Conservation (phyloP, 2,888 invertebrate genomes). For the Erpobdella octoculata region DNA sequence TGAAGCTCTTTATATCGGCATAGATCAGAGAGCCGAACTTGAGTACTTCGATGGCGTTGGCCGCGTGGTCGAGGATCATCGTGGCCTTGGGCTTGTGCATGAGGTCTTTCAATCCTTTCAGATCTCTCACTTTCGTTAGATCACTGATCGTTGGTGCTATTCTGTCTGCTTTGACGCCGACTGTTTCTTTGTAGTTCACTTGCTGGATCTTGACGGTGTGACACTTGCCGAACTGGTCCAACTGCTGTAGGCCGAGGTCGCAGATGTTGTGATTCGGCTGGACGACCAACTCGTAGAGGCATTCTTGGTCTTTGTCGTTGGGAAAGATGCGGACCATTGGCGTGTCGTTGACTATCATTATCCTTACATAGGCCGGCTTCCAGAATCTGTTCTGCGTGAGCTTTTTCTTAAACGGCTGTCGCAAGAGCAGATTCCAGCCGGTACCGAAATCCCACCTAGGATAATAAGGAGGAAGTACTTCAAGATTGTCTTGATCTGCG, state of each 20-base stretch:
- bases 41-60: slow-evolving; percentile 83
- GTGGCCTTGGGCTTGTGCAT: slow-evolving; percentile 51
- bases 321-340: slow-evolving; percentile 73
- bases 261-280: slow-evolving; percentile 88
- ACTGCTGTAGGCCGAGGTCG: slow-evolving; percentile 70
- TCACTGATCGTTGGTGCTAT: slow-evolving; percentile 44
- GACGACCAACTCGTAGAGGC: slow-evolving; percentile 74
- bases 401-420: slow-evolving; percentile 59
- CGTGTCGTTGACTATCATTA: slow-evolving; percentile 67
- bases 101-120: slow-evolving; percentile 43
- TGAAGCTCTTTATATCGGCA: slow-evolving; percentile 85
- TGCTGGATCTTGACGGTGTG: slow-evolving; percentile 95
- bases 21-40: slow-evolving; percentile 83
- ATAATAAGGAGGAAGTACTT: slow-evolving; percentile 82
- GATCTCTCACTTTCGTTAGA: slow-evolving; percentile 37
- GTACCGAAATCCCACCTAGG: slow-evolving; percentile 65
- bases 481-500: slow-evolving; percentile 55
- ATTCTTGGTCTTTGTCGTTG: slow-evolving; percentile 74
- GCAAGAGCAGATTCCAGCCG: slow-evolving; percentile 91
- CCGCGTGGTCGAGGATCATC: slow-evolving; percentile 79
- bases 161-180: slow-evolving; percentile 59
- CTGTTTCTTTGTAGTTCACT: slow-evolving; percentile 93
- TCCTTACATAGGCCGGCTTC: slow-evolving; percentile 86
- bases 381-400: slow-evolving; percentile 65
- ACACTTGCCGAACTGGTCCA: slow-evolving; percentile 96